These are phyloP conservation scores for Mobula birostris DNA, from an alignment of 2,113 vertebrate species.

Conservation along the genomic window DNA sequence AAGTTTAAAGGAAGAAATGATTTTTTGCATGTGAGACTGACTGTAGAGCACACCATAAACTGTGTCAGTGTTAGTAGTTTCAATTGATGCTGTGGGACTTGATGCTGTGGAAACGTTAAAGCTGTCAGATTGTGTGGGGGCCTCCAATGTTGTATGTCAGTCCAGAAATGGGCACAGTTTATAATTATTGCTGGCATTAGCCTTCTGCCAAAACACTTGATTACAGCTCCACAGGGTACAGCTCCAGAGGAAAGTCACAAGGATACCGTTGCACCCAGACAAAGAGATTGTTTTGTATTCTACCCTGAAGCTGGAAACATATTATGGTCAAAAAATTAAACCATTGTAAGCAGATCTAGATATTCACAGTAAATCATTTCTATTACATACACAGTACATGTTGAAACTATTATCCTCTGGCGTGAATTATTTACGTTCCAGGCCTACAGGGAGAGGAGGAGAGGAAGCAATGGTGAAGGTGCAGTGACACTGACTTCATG, in stretches of 20 bases:
- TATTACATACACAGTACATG: conserved; percentile 12
- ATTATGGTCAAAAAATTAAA: not conserved
- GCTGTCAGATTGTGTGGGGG: conserved; percentile 18
- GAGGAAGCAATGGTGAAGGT: not conserved
- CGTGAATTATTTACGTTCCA: not conserved
- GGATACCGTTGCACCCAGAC: not conserved
- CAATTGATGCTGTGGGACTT: conserved; percentile 19
- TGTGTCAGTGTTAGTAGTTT: not conserved
- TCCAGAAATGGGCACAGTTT: conserved; percentile 20
- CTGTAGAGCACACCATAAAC: not conserved
- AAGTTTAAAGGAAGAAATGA: conserved; percentile 11
- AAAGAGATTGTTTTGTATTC: conserved; percentile 7
- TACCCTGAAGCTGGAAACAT: not conserved
- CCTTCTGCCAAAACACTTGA: conserved; percentile 16
- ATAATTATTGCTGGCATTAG: conserved; percentile 24
- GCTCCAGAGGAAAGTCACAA: not conserved
- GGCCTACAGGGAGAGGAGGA: not conserved
- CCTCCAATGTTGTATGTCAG: conserved; percentile 20
- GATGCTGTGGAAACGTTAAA: not conserved
- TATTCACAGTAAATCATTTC: not conserved
- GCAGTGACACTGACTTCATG: not conserved
- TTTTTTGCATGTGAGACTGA: not conserved
- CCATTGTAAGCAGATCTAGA: not conserved
- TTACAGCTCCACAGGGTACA: conserved; percentile 16
- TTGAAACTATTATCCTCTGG: conserved; percentile 21